Evolutionary conservation across 2,113 vertebrate genomes (phyloP), one percentile per base, ranked within the genome.

Genomic region (Dipodomys spectabilis): DNA sequence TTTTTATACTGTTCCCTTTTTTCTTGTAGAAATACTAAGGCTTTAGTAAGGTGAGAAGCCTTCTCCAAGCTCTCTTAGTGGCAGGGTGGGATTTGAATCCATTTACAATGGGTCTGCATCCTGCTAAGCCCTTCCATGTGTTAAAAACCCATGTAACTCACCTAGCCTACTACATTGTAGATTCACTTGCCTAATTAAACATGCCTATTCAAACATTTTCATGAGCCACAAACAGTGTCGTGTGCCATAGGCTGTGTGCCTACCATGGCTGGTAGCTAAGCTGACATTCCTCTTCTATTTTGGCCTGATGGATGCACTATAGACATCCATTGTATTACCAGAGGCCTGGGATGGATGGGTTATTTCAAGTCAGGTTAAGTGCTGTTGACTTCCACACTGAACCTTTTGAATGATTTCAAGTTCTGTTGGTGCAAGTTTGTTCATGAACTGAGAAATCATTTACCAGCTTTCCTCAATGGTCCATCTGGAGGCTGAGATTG

Each of bases 361-460:
- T 82, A 67, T 72, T 83, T 86, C 72, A 67, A 82, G 75, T 92
- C 65, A 81, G 13, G 8, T 35, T 78, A 62, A 90, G 23, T 15
- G 35, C 13, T 12, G 28, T 86, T 80, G 32, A 69, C 22, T 87
- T 91, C 67, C 60, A 78, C 35, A 68, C 49, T 68, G 49, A 87
- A 13, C 22, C 27, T 94, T 65, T 91, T 39, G 84, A 72, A 39
- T 22, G 49, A 35, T 27, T 91, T 71, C 81, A 73, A 8, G 39
- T 62, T 67, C 75, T 71, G 11, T 72, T 57, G 53, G 53, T 57
- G 16, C 12, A 57, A 57, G 53, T 57, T 57, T 57, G n/a, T 25
- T 7, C 49, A 64, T 25, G 20, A 77, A 53, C 45, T 57, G 32
- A 84, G 16, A 28, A n/a, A 1, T 25, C 19, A n/a, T 81, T 91